Base-by-base conservation (phyloP, 2,888 invertebrate species). In the Amphipoea lucens region DNA sequence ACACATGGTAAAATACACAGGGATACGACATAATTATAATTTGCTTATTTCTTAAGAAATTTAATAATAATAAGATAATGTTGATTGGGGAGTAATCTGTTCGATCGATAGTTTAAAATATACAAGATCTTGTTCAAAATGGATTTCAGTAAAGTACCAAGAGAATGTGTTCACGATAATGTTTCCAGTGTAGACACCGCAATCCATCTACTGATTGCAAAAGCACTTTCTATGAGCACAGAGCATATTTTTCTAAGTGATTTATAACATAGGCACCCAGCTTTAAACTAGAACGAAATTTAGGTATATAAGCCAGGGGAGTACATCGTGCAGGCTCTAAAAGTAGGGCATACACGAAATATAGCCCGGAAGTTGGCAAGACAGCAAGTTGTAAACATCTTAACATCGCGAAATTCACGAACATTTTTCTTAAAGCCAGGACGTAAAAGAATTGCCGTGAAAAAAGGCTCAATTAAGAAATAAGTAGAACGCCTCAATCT, bases 321-420 rank as follows among this genome's bases (percentile, higher is more conserved):
- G 57, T 72, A 77, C 60, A 79, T 86, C 57, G 60, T 66, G 48
- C 62, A 87, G 63, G 74, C 74, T 80, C 57, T 60, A 48, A 85
- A 85, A 85, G 76, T 87, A 42, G 87, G 74, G 74, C 84, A 77
- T 73, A 74, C 67, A 63, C 87, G 84, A 76, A 80, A 77, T 77
- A 75, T 54, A 42, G 81, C 40, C 40, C 42, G 72, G 74, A 84
- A 87, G 74, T 77, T 77, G 84, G 87, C 84, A 77, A 84, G 84
- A 84, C 76, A 80, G 76, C 87, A 79, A 81, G 81, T 78, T 79
- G 77, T 87, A 87, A 87, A 82, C 85, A 87, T 81, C 75, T 78
- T 84, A 84, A 78, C 69, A 81, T 78, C 66, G 78, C 65, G 79
- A 78, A 76, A 78, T 87, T 76, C 78, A 36, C 20, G 63, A 76